Base-by-base conservation (phyloP, 2,113 vertebrate genomes). In the Promerops cafer region DNA sequence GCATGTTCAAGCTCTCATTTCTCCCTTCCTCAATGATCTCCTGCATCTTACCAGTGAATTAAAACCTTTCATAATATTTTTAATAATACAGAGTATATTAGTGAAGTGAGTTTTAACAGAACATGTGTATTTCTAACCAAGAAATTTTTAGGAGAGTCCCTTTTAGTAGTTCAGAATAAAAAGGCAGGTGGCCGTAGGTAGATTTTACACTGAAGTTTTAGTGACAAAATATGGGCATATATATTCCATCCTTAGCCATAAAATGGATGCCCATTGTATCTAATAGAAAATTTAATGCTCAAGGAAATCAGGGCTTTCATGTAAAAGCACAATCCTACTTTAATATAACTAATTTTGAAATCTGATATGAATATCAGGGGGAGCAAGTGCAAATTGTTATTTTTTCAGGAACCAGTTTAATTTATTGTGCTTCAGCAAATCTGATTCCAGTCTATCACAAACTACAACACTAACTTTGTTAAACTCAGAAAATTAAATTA, bases 401-500 rank as follows among this genome's bases (percentile, higher is more conserved):
- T 83, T 86, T 82, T 82, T 77, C 47, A 59, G 37, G 39, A 94
- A 76, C 13, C 0, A 1, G 24, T 88, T 85, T 86, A 63, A 86
- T 90, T 66, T 2, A 5, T 42, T 83, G 39, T 75, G 42, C 42
- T 92, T 93, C 45, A 30, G 40, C 70, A 83, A 78, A 72, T 77
- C 44, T 64, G 44, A 86, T 83, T 92, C 44, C 49, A 83, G 4
- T 77, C 63, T 53, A 74, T 66, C 71, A 85, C 24, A 89, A 93
- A 84, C 33, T 72, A 75, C 22, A 79, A 37, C 20, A 65, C 33
- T 59, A 74, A 81, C 39, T 83, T 77, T 63, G 39, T 82, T 81
- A 83, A 96, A 65, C 22, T 9, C 61, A 83, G n/a, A 93, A 94
- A 87, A 89, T 80, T 42, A 84, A 81, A 93, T 72, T 61, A 93